Evolutionary conservation across 2,113 vertebrate species (phyloP).

Genomic region (Eupsittula cactorum): DNA sequence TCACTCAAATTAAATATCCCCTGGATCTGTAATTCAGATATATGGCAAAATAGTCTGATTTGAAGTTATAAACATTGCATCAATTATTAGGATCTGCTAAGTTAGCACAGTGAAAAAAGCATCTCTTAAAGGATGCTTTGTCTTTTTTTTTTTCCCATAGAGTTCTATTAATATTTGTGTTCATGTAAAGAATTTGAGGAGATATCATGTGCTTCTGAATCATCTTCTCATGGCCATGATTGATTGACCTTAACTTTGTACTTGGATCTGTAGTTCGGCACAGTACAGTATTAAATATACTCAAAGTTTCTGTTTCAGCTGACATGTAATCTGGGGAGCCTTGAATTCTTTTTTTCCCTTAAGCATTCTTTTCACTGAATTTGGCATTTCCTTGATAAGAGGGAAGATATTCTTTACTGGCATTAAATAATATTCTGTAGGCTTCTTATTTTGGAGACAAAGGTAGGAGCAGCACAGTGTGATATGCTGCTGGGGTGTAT

Average conservation of each 20-base stretch:
- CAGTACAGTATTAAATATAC: neutral
- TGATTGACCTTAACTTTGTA: neutral
- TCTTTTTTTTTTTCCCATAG: neutral
- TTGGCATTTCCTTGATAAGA: neutral
- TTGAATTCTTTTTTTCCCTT: neutral
- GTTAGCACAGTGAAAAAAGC: neutral
- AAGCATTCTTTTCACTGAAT: neutral
- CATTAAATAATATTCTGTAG: neutral
- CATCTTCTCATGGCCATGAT: neutral
- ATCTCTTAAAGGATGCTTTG: neutral
- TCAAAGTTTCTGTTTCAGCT: neutral
- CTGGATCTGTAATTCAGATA: neutral
- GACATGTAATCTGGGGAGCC: neutral
- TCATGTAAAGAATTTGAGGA: neutral
- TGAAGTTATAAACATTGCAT: neutral
- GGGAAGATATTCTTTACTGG: neutral
- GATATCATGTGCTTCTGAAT: neutral
- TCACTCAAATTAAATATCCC: neutral
- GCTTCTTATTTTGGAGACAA: neutral
- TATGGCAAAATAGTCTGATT: neutral
- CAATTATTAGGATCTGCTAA: neutral
- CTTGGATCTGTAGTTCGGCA: neutral
- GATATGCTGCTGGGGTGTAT: neutral
- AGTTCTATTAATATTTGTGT: neutral
- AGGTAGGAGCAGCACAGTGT: neutral